Evolutionary conservation across 1,140 invertebrate genomes (phyloP), one percentile per base, ranked within the genome.

Genomic region (Wiebesia pumilae): DNA sequence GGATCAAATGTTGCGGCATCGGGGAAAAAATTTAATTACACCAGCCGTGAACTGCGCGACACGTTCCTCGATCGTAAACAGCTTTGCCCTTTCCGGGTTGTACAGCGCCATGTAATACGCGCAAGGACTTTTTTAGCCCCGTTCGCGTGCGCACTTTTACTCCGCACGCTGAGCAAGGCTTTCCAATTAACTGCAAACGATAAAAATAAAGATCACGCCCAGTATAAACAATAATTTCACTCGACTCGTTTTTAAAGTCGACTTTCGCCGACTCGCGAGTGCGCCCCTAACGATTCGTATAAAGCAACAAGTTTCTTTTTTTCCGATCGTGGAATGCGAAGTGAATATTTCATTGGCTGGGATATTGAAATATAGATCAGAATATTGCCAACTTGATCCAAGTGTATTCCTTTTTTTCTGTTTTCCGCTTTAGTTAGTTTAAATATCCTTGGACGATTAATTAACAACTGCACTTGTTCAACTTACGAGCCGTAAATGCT

Each of bases 51-150:
- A 62, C 58, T 62, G 24, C 90, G 91, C 92, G 91, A 90, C 92
- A 93, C 91, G 92, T 92, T 93, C 91, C 91, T 65, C 92, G 91
- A 91, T 92, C 91, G 90, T 93, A 93, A 93, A 93, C 92, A 93
- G 51, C 91, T 92, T 92, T 90, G 90, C 91, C 90, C 79, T 47
- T 14, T 47, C 6, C 43, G 6, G 6, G 14, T 54, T 54, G 19
- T 54, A 9, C 9, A 54, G 14, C 9, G 51, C 14, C 2, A 54
- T 16, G 19, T 54, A 54, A 54, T 54, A 54, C 51, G 51, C 51
- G 19, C 9, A n/a, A 10, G 27, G 14, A 62, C 6, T 62, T 62
- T 62, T 62, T 27, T 27, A 62, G 24, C 58, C 14, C 58, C 24
- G 58, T 24, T 2, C 58, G 58, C 19, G 14, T 54, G 51, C 51